Conservation (phyloP, 2,797 vertebrate species). For the Dryobates pubescens region DNA sequence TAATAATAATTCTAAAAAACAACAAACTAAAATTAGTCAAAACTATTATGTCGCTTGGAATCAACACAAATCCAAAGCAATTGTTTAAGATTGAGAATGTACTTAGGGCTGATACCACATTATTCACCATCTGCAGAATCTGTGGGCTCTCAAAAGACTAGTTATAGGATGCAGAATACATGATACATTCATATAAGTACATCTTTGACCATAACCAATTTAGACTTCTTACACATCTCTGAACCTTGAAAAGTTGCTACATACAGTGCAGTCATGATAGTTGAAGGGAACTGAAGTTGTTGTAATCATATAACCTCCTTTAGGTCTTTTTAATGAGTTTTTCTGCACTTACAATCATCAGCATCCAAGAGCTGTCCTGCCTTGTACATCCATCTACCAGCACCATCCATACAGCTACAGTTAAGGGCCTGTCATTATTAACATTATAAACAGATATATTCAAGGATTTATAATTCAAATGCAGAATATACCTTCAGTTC, state of each 20-base stretch:
- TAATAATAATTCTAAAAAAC: neutral
- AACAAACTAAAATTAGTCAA: neutral
- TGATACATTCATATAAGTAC: neutral
- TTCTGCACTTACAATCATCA: constrained; percentile 31
- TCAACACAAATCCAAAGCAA: constrained; percentile 26
- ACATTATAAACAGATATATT: constrained; percentile 18
- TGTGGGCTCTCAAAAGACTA: neutral
- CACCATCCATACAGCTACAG: neutral
- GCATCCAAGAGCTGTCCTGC: constrained; percentile 28
- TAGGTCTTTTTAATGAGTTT: constrained; percentile 62
- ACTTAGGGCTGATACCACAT: neutral
- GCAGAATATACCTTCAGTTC: neutral
- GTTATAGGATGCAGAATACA: neutral
- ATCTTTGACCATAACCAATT: neutral
- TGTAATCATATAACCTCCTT: constrained; percentile 29
- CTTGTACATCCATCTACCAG: constrained; percentile 10
- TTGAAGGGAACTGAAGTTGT: constrained; percentile 1
- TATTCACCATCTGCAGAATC: neutral
- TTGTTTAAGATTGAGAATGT: neutral
- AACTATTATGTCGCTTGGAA: neutral
- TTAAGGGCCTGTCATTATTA: constrained; percentile 29
- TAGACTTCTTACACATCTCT: neutral
- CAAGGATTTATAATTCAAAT: constrained; percentile 21
- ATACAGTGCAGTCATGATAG: neutral
- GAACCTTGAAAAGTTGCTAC: constrained; percentile 18